Evolutionary conservation across 2,113 vertebrate species (phyloP).

Genomic region (Chionis minor): DNA sequence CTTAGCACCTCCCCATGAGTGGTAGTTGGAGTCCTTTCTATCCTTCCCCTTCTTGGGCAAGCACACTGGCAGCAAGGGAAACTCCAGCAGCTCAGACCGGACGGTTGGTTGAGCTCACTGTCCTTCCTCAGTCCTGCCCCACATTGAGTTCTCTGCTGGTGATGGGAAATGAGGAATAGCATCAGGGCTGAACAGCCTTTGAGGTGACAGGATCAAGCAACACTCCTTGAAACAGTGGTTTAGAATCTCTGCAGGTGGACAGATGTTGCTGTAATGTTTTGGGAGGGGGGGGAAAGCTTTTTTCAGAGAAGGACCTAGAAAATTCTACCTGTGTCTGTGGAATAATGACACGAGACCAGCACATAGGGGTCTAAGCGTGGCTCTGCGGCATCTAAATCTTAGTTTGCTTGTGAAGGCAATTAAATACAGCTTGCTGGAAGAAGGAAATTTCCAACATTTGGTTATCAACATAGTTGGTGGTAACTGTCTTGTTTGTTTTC

Average conservation of each 20-base stretch:
- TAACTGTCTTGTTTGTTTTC: background rate
- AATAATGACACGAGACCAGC: background rate
- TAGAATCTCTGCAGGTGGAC: background rate
- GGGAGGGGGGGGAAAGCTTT: rapidly evolving
- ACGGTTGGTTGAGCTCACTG: background rate
- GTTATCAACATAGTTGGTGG: background rate
- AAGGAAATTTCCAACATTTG: background rate
- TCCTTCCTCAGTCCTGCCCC: background rate
- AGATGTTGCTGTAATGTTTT: background rate
- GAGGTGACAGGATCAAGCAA: background rate
- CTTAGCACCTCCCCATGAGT: background rate
- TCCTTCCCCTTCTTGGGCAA: background rate
- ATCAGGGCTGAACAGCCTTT: background rate
- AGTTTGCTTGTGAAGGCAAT: background rate
- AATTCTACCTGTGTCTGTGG: background rate
- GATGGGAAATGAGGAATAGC: background rate
- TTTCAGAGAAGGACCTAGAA: background rate
- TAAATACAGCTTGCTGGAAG: background rate
- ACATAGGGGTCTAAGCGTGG: rapidly evolving
- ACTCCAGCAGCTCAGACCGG: background rate
- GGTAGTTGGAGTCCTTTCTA: background rate
- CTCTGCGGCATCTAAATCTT: background rate
- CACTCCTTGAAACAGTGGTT: background rate
- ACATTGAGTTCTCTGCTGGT: background rate
- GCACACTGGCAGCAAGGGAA: background rate